These are phyloP conservation scores for Macroramphosus scolopax DNA, from an alignment of 2,797 vertebrate genomes.

Conservation along the genomic window DNA sequence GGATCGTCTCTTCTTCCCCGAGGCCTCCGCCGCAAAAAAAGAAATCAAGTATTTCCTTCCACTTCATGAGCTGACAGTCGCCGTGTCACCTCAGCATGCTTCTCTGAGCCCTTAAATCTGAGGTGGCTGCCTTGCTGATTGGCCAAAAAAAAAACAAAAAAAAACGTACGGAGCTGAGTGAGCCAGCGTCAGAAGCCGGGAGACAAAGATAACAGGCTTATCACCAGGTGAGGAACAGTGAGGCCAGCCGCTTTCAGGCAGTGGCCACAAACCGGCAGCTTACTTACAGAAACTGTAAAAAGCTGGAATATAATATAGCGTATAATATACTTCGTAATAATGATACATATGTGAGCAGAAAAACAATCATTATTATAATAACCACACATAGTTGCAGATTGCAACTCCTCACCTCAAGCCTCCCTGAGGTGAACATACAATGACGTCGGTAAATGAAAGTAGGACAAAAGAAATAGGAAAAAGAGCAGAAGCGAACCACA, in stretches of 20 bases:
- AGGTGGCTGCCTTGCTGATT: conserved; percentile 46
- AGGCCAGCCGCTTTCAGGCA: conserved; percentile 22
- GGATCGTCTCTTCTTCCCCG: conserved; percentile 41
- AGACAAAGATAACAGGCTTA: conserved; percentile 56
- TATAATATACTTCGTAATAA: too few species aligned
- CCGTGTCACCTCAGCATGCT: conserved; percentile 42
- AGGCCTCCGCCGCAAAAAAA: conserved; percentile 49
- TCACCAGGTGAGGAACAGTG: conserved; percentile 45
- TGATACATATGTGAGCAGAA: too few species aligned
- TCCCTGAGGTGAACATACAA: too few species aligned
- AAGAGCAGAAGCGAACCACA: too few species aligned
- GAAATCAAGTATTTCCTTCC: conserved; percentile 44
- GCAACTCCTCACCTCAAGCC: too few species aligned
- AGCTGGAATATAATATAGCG: too few species aligned
- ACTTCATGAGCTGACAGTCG: conserved; percentile 45
- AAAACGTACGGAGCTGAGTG: conserved; percentile 27
- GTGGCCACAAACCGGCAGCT: conserved; percentile 12
- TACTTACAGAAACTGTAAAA: conserved; percentile 13
- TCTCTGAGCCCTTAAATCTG: conserved; percentile 40
- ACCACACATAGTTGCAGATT: too few species aligned
- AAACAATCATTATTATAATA: too few species aligned
- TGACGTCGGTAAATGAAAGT: too few species aligned
- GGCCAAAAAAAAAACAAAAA: too few species aligned
- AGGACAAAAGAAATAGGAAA: too few species aligned
- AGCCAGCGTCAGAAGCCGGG: conserved; percentile 50